These are phyloP conservation scores for Biston betularia DNA, from an alignment of 2,888 invertebrate genomes.

Conservation along the genomic window DNA sequence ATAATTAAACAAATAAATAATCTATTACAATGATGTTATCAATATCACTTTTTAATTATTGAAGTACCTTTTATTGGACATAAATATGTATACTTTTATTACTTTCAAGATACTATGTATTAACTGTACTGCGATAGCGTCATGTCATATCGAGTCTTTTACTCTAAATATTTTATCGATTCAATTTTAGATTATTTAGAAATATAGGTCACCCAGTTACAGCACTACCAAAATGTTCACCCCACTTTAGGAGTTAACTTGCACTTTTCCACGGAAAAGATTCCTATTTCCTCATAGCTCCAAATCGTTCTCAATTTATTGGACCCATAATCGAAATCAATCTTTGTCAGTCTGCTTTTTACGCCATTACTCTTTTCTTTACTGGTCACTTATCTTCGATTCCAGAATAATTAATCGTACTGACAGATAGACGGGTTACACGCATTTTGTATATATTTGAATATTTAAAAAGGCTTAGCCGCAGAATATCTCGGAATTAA, in stretches of 20 bases:
- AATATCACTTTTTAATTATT: no score
- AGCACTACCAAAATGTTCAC: slow-evolving; percentile 9
- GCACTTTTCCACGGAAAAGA: slow-evolving; percentile 25
- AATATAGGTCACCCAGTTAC: slow-evolving; percentile 10
- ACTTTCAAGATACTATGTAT: no score
- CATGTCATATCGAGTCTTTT: not conserved
- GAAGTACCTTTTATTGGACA: no score
- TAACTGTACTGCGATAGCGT: not conserved
- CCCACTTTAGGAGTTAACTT: slow-evolving; percentile 27
- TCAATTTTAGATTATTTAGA: not conserved
- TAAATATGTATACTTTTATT: no score
- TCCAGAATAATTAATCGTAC: slow-evolving; percentile 47
- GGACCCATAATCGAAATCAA: slow-evolving; percentile 47
- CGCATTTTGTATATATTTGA: slow-evolving; percentile 30
- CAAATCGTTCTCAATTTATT: slow-evolving; percentile 41
- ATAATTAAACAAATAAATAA: no score
- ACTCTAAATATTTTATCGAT: slow-evolving; percentile 4
- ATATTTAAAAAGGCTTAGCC: not conserved
- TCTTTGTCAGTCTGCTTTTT: slow-evolving; percentile 46
- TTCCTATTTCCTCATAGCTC: slow-evolving; percentile 27
- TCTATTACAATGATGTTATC: no score
- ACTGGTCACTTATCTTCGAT: slow-evolving; percentile 48
- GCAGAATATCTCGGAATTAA: no score
- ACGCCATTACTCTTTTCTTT: slow-evolving; percentile 46
- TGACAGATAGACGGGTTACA: slow-evolving; percentile 33